Conservation (phyloP, 2,888 invertebrate species). For the Cephonodes hylas region DNA sequence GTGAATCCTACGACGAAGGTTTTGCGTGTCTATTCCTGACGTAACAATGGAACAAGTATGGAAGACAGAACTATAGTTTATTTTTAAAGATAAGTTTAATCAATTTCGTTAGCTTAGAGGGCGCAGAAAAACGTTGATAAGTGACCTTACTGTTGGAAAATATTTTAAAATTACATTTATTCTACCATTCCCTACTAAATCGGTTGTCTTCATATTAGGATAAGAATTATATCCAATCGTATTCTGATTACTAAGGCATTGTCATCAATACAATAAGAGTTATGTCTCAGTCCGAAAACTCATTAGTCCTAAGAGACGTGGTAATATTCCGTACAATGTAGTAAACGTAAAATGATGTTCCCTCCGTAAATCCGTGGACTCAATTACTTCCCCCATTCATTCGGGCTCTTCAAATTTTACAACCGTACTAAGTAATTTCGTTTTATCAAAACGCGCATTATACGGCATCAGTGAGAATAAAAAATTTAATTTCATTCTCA, state of each 20-base stretch:
- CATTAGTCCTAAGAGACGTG: not conserved
- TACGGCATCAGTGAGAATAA: slow-evolving; percentile 57
- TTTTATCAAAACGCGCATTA: slow-evolving; percentile 74
- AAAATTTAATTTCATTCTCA: slow-evolving; percentile 55
- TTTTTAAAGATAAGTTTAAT: too few relatives aligned
- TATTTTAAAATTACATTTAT: too few relatives aligned
- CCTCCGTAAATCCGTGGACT: slow-evolving; percentile 55
- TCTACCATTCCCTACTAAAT: too few relatives aligned
- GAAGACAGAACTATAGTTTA: too few relatives aligned
- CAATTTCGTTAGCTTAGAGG: too few relatives aligned
- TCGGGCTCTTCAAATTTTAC: slow-evolving; percentile 70
- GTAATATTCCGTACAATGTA: slow-evolving; percentile 7
- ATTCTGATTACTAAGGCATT: not conserved
- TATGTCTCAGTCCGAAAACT: not conserved
- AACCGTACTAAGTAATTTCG: slow-evolving; percentile 63
- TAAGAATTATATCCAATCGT: too few relatives aligned
- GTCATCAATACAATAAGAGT: not conserved
- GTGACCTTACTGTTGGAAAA: too few relatives aligned
- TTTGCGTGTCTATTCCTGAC: too few relatives aligned
- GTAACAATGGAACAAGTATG: too few relatives aligned
- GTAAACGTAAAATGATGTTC: slow-evolving; percentile 42
- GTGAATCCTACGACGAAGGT: too few relatives aligned
- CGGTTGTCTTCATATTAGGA: too few relatives aligned
- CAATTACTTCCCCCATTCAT: slow-evolving; percentile 66
- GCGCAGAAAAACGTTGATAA: too few relatives aligned